A percentile compares a stretch with the other conserved stretches of the same genome.
Evolutionary conservation across 1,140 invertebrate species (phyloP).

Genomic region (Drosophila orosa): DNA sequence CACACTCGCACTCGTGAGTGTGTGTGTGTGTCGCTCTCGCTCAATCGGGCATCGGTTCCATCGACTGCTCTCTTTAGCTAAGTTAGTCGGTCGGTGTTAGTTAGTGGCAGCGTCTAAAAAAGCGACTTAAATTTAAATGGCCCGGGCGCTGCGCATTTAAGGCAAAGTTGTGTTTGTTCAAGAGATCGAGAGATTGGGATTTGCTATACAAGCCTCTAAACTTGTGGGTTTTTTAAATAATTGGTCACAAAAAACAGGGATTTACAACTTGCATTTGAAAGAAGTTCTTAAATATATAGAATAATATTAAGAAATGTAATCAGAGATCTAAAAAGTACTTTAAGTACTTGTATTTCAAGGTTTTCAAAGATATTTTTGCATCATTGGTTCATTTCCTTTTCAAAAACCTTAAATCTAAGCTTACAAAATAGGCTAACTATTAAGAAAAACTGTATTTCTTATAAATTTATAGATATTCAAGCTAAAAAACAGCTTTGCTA

Average conservation of each 20-base stretch:
- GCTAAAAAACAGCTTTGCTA: neutral
- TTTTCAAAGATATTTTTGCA: neutral
- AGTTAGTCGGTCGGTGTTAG: conserved; percentile 16
- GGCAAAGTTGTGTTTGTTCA: conserved; percentile 19
- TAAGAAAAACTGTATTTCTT: too few species aligned
- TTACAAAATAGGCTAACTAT: neutral
- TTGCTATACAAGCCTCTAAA: neutral
- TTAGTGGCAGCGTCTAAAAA: conserved; percentile 28
- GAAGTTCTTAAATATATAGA: neutral
- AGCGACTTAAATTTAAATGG: conserved; percentile 12
- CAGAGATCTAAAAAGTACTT: neutral
- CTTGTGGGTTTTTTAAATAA: conserved; percentile 33
- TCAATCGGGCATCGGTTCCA: conserved; percentile 6
- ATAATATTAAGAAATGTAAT: too few species aligned
- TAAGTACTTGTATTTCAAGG: too few species aligned
- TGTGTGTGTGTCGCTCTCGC: conserved; percentile 12
- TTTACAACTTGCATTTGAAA: neutral
- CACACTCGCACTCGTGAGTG: conserved; percentile 20
- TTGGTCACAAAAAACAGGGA: neutral
- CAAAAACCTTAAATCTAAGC: neutral
- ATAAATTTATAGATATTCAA: neutral
- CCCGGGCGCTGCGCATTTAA: conserved; percentile 33
- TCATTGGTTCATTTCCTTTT: neutral
- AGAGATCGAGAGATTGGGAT: conserved; percentile 1
- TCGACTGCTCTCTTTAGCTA: conserved; percentile 6